Evolutionary conservation across 2,797 vertebrate species (phyloP).

Genomic region (Pseudocheirus occidentalis): DNA sequence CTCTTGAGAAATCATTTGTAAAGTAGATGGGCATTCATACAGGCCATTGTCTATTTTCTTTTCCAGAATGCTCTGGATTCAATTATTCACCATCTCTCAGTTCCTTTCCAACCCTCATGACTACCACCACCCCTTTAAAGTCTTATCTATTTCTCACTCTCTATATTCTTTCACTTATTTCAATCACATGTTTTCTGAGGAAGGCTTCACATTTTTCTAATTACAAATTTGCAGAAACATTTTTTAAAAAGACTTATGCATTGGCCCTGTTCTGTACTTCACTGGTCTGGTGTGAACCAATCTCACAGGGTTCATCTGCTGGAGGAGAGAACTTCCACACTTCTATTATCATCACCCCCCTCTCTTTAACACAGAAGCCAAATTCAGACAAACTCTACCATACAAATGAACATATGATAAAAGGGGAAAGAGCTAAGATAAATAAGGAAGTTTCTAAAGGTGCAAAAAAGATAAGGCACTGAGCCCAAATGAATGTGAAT

Average conservation of each 20-base stretch:
- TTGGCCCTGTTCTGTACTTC: not conserved
- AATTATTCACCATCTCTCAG: not conserved
- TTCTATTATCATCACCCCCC: not conserved
- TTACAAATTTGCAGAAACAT: not conserved
- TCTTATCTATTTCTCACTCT: not conserved
- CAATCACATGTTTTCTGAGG: not conserved
- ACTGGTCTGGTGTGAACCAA: not conserved
- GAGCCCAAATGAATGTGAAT: not conserved
- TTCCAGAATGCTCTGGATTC: not conserved
- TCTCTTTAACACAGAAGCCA: not conserved
- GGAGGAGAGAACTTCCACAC: not conserved
- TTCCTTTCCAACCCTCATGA: not conserved
- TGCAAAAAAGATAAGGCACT: not conserved
- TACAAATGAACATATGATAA: not conserved
- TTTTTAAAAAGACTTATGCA: not conserved
- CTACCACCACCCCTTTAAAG: not conserved
- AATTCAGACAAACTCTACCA: not conserved
- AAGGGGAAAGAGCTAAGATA: not conserved
- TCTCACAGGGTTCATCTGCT: not conserved
- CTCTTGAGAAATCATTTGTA: not conserved
- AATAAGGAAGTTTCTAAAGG: not conserved
- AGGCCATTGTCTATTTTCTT: not conserved
- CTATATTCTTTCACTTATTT: not conserved
- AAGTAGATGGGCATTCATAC: not conserved
- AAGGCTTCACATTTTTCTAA: not conserved